Conservation (phyloP, 2,888 invertebrate genomes). For the Beris chalybata region DNA sequence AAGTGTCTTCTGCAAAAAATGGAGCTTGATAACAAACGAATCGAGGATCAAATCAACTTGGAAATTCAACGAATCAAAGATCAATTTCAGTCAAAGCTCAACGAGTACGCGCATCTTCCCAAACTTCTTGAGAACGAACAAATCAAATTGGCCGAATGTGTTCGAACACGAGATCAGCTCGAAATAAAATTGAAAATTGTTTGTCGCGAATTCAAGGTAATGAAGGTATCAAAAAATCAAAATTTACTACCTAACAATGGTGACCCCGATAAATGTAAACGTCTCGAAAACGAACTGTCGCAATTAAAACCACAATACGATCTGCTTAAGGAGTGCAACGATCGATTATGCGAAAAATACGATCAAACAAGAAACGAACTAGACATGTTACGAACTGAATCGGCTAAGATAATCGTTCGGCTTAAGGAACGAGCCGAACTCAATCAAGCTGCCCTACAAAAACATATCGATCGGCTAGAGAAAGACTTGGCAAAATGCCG, state of each 20-base stretch:
- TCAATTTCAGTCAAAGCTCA: conserved; percentile 48
- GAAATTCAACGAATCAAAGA: conserved; percentile 49
- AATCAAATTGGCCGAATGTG: conserved; percentile 46
- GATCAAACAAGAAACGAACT: conserved; percentile 46
- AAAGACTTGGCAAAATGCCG: conserved; percentile 51
- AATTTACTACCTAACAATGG: conserved; percentile 20
- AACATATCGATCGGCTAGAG: conserved; percentile 51
- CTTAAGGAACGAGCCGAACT: conserved; percentile 51
- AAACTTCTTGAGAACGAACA: conserved; percentile 49
- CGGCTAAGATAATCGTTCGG: conserved; percentile 48
- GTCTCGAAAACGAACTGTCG: background rate
- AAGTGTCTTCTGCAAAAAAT: conserved; percentile 51
- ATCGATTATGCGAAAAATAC: conserved; percentile 49
- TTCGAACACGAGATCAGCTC: conserved; percentile 48
- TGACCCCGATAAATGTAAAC: conserved; percentile 43
- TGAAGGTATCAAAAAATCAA: conserved; percentile 45
- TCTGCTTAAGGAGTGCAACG: conserved; percentile 33
- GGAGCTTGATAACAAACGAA: conserved; percentile 47
- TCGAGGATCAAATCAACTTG: conserved; percentile 52
- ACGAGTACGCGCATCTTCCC: conserved; percentile 48
- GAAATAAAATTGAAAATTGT: conserved; percentile 48
- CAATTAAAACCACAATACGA: conserved; percentile 20
- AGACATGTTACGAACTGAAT: conserved; percentile 46
- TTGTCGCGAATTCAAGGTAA: conserved; percentile 51
- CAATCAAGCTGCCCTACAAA: conserved; percentile 49